Percentiles rank a stretch among this genome's conserved stretches.
Evolutionary conservation across 1,140 invertebrate species (phyloP).

Genomic region (Sesamia nonagrioides): DNA sequence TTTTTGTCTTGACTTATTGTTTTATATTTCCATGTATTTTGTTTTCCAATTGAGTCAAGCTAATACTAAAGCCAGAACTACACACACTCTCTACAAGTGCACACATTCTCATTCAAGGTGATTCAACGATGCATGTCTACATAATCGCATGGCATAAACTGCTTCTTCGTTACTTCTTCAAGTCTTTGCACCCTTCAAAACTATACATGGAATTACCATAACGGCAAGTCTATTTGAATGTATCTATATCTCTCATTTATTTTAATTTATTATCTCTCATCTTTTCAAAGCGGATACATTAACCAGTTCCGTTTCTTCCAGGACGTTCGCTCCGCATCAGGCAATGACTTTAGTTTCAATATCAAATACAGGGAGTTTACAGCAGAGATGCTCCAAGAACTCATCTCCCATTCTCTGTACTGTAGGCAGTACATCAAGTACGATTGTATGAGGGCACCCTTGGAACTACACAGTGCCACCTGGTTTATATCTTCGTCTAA

Average conservation of each 20-base stretch:
- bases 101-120: not conserved
- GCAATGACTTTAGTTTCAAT: conserved; percentile 93
- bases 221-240: not conserved
- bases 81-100: too few relatives aligned
- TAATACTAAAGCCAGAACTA: too few relatives aligned
- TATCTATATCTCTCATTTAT: not conserved
- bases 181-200: too few relatives aligned
- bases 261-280: not conserved
- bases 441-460: conserved; percentile 95
- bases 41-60: too few relatives aligned
- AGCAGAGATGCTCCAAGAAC: conserved; percentile 95
- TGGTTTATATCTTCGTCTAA: conserved; percentile 95
- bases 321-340: conserved; percentile 92
- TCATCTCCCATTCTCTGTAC: conserved; percentile 95
- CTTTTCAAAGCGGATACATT: not conserved
- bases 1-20: too few relatives aligned
- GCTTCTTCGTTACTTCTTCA: too few relatives aligned
- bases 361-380: conserved; percentile 96
- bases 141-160: not conserved
- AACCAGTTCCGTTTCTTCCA: conserved; percentile 51
- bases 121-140: not conserved
- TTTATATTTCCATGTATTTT: too few relatives aligned
- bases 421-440: conserved; percentile 97
- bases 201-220: not conserved
- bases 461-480: conserved; percentile 95